These are phyloP conservation scores for Siphonodentalium dalli DNA, from an alignment of 2,888 invertebrate genomes.

Conservation along the genomic window DNA sequence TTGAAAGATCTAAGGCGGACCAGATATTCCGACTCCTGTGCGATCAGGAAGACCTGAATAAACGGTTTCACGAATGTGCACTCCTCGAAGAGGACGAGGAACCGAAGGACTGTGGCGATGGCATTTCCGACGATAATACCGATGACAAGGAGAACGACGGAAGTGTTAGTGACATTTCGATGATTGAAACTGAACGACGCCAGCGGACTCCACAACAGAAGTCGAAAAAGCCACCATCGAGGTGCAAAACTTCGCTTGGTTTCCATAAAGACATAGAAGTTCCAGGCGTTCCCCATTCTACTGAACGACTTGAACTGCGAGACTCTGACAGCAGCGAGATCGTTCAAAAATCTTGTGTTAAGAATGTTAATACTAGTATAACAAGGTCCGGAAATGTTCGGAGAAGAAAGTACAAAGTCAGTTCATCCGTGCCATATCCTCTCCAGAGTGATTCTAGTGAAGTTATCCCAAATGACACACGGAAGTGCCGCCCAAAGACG, in stretches of 20 bases:
- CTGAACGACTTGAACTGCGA: too few species aligned
- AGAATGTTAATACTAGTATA: constrained; percentile 28
- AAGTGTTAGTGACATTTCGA: constrained; percentile 26
- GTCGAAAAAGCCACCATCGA: constrained; percentile 22
- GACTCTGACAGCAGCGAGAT: too few species aligned
- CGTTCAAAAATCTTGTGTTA: too few species aligned
- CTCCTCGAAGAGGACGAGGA: constrained; percentile 23
- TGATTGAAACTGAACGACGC: constrained; percentile 19
- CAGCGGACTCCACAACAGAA: constrained; percentile 19
- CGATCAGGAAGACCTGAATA: constrained; percentile 39
- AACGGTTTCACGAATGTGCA: constrained; percentile 30
- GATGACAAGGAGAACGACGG: constrained; percentile 23
- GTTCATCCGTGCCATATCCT: too few species aligned
- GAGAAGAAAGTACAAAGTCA: too few species aligned
- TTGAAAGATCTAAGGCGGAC: constrained; percentile 40
- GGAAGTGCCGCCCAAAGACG: too few species aligned
- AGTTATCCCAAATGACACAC: too few species aligned
- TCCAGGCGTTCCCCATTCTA: constrained; percentile 3
- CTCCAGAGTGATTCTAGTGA: too few species aligned
- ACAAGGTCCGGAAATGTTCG: constrained; percentile 44
- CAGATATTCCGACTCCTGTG: constrained; percentile 42
- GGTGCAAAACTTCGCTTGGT: constrained; percentile 44
- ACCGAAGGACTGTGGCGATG: constrained; percentile 20
- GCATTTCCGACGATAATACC: constrained; percentile 26
- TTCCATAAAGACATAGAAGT: constrained; percentile 35